phyloP scores from a whole-genome alignment of 2,113 vertebrate genomes.

The Oreotrochilus melanogaster region DNA sequence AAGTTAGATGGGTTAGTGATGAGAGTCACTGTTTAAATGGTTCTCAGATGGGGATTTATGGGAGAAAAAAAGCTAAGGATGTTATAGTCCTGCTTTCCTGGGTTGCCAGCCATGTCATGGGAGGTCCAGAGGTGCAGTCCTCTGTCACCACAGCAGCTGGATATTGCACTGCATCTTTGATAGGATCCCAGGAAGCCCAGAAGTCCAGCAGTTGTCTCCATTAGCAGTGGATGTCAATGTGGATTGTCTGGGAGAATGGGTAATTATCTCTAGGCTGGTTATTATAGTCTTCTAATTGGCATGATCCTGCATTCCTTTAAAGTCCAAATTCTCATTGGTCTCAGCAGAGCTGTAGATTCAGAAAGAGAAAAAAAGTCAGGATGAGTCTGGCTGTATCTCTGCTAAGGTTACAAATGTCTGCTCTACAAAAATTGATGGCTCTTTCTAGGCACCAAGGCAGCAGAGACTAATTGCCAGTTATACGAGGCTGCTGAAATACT shows the following conservation, averaged over 20 bases:
- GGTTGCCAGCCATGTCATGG: neutral
- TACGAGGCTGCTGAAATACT: neutral
- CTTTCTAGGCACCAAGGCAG: slow-evolving; percentile 4
- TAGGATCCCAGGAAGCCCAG: neutral
- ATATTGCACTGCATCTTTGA: neutral
- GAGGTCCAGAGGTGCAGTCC: neutral
- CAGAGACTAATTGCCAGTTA: slow-evolving; percentile 11
- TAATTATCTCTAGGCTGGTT: neutral
- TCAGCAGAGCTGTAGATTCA: neutral
- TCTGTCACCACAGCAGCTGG: neutral
- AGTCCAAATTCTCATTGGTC: neutral
- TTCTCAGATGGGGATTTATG: neutral
- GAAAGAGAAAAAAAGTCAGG: neutral
- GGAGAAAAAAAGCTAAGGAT: neutral
- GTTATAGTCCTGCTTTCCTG: neutral
- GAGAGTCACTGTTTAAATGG: neutral
- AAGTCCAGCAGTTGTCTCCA: neutral
- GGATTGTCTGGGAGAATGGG: neutral
- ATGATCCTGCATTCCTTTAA: neutral
- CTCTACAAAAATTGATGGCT: slow-evolving; percentile 25
- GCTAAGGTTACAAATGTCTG: neutral
- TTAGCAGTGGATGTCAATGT: neutral
- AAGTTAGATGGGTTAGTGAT: neutral
- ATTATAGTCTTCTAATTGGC: neutral
- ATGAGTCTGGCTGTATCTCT: neutral